Percentiles rank a stretch among this genome's conserved stretches.
phyloP scores from a whole-genome alignment of 2,113 vertebrate species.

The Synodontis membranacea region DNA sequence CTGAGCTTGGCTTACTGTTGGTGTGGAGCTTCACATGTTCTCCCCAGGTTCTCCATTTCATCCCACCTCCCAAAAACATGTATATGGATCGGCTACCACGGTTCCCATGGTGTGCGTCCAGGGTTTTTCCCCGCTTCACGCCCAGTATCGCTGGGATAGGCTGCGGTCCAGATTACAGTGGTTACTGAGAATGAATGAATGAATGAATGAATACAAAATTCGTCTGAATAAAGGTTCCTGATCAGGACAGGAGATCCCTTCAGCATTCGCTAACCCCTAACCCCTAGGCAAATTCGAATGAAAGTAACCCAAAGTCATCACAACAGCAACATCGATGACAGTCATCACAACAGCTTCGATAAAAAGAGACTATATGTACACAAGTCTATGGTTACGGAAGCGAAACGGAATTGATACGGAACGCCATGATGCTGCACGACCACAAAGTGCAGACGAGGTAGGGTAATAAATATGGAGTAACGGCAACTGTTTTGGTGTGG shows the following conservation, averaged over 20 bases:
- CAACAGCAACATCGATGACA: too few species aligned
- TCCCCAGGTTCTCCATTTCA: neutral
- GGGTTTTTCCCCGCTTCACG: neutral
- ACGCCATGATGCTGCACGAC: neutral
- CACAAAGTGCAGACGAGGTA: neutral
- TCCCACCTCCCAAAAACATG: neutral
- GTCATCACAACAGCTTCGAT: neutral
- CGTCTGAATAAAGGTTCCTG: neutral
- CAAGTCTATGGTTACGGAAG: neutral
- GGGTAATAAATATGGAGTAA: constrained; percentile 12
- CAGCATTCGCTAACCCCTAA: too few species aligned
- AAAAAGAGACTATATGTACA: neutral
- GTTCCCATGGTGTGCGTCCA: neutral
- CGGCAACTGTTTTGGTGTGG: constrained; percentile 29
- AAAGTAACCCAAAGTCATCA: neutral
- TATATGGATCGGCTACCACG: neutral
- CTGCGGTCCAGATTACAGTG: too few species aligned
- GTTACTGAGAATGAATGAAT: neutral
- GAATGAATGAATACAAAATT: neutral
- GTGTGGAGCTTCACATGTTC: neutral
- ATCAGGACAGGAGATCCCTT: neutral
- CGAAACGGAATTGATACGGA: neutral
- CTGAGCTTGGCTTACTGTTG: neutral
- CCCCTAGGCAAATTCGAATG: neutral
- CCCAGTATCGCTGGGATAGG: neutral